phyloP scores from a whole-genome alignment of 2,888 invertebrate species.

The Diploptera punctata region DNA sequence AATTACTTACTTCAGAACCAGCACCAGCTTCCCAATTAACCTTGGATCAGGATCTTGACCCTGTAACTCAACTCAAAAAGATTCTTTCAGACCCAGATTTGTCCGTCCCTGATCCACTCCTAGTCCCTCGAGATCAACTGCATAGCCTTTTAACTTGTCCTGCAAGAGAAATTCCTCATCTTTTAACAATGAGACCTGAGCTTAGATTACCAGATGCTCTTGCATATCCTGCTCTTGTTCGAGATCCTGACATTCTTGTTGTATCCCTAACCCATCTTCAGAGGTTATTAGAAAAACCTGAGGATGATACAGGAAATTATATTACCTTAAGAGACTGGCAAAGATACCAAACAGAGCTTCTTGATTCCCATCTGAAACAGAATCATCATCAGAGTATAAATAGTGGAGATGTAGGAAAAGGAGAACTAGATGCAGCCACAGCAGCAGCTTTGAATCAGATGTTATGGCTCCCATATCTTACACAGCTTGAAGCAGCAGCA shows the following conservation, averaged over 20 bases:
- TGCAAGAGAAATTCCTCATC: constrained; percentile 76
- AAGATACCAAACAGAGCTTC: constrained; percentile 38
- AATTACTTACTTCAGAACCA: constrained; percentile 56
- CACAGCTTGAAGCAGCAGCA: constrained; percentile 64
- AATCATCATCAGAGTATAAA: constrained; percentile 46
- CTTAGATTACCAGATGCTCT: constrained; percentile 76
- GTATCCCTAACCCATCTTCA: constrained; percentile 77
- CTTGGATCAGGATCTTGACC: constrained; percentile 51
- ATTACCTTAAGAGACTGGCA: constrained; percentile 39
- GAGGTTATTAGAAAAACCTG: constrained; percentile 44
- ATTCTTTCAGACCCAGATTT: constrained; percentile 70
- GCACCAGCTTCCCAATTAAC: constrained; percentile 29
- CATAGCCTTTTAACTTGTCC: constrained; percentile 74
- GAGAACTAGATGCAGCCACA: constrained; percentile 73
- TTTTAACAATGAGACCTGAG: constrained; percentile 75
- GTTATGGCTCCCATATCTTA: constrained; percentile 75
- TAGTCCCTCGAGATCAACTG: constrained; percentile 79
- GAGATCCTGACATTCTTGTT: constrained; percentile 80
- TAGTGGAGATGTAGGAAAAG: constrained; percentile 44
- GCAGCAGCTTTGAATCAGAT: constrained; percentile 74
- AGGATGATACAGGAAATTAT: constrained; percentile 45
- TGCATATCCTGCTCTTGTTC: constrained; percentile 72
- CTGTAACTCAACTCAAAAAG: constrained; percentile 74
- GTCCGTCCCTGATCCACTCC: constrained; percentile 80
- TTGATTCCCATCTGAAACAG: constrained; percentile 42